A percentile compares a stretch with the other conserved stretches of the same genome.
These are phyloP conservation scores for Mohoua ochrocephala DNA, from an alignment of 2,113 vertebrate species.

Conservation along the genomic window DNA sequence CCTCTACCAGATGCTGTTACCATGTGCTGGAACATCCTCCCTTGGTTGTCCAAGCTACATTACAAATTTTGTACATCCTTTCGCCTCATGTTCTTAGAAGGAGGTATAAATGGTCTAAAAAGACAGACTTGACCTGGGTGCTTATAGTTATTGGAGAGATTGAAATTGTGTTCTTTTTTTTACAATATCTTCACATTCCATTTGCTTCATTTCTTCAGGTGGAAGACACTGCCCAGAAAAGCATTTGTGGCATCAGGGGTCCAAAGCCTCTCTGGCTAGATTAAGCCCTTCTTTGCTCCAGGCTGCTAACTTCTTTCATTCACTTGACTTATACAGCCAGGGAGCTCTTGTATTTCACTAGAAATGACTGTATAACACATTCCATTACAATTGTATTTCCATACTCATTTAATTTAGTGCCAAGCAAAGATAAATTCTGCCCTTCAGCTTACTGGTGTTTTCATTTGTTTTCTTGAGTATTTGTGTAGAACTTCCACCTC, in stretches of 20 bases:
- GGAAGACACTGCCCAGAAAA: neutral
- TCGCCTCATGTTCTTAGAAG: neutral
- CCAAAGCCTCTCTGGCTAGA: neutral
- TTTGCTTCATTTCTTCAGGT: neutral
- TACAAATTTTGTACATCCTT: neutral
- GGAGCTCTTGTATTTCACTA: neutral
- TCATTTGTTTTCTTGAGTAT: neutral
- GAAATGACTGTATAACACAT: neutral
- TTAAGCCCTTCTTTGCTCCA: neutral
- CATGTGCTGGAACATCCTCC: neutral
- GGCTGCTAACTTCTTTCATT: neutral
- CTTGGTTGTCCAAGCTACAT: neutral
- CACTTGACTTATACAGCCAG: neutral
- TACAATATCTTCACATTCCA: neutral
- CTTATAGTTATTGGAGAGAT: neutral
- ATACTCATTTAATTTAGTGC: neutral
- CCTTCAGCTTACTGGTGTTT: neutral
- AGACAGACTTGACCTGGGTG: neutral
- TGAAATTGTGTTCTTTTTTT: neutral
- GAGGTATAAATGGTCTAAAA: neutral
- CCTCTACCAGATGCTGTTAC: neutral
- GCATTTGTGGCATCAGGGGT: neutral
- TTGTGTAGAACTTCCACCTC: neutral
- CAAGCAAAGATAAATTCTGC: neutral
- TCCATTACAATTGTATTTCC: neutral